Percentiles rank a stretch among this genome's conserved stretches.
phyloP scores from a whole-genome alignment of 2,888 invertebrate genomes.

The Enchytraeus crypticus region DNA sequence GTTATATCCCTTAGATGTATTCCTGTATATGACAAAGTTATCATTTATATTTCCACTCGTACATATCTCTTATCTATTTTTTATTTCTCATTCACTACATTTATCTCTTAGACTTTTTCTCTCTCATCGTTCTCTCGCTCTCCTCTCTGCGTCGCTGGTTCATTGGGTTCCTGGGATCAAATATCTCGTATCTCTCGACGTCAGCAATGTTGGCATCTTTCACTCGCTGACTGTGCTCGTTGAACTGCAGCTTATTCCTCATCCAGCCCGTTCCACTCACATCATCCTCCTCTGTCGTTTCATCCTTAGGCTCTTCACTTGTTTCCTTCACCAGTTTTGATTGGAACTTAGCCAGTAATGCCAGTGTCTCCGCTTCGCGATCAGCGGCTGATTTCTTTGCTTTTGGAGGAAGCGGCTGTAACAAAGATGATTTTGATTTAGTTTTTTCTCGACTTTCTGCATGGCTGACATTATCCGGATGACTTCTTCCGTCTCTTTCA shows the following conservation, averaged over 20 bases:
- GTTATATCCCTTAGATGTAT: no score
- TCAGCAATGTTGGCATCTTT: constrained; percentile 83
- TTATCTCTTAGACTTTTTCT: background rate
- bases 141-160: constrained; percentile 65
- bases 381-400: background rate
- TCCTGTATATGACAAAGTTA: no score
- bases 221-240: constrained; percentile 57
- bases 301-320: constrained; percentile 33
- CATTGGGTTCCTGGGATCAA: constrained; percentile 87
- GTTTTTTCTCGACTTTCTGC: no score
- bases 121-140: constrained; percentile 10
- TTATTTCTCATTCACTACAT: no score
- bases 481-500: no score
- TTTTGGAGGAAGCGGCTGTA: background rate
- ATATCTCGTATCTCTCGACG: constrained; percentile 92
- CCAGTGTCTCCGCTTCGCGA: background rate
- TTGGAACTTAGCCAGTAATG: background rate
- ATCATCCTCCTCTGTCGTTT: constrained; percentile 40
- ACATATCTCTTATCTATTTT: background rate
- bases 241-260: constrained; percentile 41
- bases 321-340: background rate
- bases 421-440: constrained; percentile 36
- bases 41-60: no score
- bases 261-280: constrained; percentile 30
- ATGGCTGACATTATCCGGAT: no score